phyloP scores from a whole-genome alignment of 1,140 invertebrate species.

The Pteromalus puparum region DNA sequence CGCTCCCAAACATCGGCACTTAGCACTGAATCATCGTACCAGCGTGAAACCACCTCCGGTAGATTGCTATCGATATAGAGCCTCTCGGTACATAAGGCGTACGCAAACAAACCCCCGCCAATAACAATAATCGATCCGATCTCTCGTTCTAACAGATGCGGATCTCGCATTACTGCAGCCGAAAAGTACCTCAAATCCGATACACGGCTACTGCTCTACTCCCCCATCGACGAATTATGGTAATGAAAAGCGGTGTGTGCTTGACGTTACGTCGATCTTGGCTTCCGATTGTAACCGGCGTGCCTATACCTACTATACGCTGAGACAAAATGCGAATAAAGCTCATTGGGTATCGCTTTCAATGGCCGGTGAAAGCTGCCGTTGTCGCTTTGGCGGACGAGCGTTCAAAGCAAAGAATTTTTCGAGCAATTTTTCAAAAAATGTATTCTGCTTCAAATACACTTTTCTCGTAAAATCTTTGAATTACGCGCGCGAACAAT shows the following conservation, averaged over 20 bases:
- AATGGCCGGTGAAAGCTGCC: slow-evolving; percentile 31
- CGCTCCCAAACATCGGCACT: not conserved
- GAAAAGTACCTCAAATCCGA: not conserved
- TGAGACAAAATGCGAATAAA: not conserved
- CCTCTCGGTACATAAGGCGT: not conserved
- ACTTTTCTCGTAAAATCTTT: not conserved
- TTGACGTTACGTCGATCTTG: not conserved
- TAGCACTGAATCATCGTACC: slow-evolving; percentile 29
- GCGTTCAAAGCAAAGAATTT: not conserved
- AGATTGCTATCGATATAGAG: slow-evolving; percentile 25
- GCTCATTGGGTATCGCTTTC: not conserved
- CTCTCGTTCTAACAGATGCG: not conserved
- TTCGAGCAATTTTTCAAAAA: too few relatives aligned
- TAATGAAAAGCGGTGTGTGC: slow-evolving; percentile 14
- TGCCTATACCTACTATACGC: not conserved
- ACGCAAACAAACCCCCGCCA: slow-evolving; percentile 20
- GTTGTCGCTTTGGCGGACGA: too few relatives aligned
- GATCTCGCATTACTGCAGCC: not conserved
- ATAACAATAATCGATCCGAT: slow-evolving; percentile 28
- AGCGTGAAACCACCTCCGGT: not conserved
- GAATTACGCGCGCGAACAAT: not conserved
- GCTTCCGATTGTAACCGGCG: not conserved
- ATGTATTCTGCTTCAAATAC: too few relatives aligned
- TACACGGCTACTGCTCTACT: not conserved
- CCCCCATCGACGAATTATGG: slow-evolving; percentile 6